Evolutionary conservation across 35 echinoderm and acorn worm species (phyloP).

Genomic region (Strongylocentrotus purpuratus): DNA sequence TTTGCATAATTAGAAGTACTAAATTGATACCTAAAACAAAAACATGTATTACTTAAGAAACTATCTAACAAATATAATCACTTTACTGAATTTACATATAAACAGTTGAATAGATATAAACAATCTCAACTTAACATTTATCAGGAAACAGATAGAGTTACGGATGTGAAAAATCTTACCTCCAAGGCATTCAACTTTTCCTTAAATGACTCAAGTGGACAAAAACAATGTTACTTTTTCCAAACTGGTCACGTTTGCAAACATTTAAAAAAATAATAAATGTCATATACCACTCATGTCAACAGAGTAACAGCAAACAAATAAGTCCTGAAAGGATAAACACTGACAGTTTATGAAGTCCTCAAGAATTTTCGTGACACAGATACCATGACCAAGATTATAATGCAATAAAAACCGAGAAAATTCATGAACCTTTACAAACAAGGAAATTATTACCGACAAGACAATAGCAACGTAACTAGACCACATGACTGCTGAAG

Average conservation of each 20-base stretch:
- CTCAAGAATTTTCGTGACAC: neutral
- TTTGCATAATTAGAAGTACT: too few species aligned
- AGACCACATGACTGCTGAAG: neutral
- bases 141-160: neutral
- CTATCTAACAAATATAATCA: too few species aligned
- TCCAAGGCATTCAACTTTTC: neutral
- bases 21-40: too few species aligned
- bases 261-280: too few species aligned
- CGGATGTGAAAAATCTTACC: neutral
- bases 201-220: neutral
- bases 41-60: too few species aligned
- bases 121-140: neutral
- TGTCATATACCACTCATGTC: neutral
- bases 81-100: too few species aligned
- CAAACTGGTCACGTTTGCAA: too few species aligned
- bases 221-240: neutral
- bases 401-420: neutral
- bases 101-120: too few species aligned
- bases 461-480: slow-evolving; percentile 2
- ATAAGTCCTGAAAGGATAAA: neutral
- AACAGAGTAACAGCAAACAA: neutral
- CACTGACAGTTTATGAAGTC: neutral
- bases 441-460: neutral
- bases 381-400: neutral
- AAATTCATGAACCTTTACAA: neutral